Evolutionary conservation across 2,113 vertebrate species (phyloP).

Genomic region (Mastomys coucha): DNA sequence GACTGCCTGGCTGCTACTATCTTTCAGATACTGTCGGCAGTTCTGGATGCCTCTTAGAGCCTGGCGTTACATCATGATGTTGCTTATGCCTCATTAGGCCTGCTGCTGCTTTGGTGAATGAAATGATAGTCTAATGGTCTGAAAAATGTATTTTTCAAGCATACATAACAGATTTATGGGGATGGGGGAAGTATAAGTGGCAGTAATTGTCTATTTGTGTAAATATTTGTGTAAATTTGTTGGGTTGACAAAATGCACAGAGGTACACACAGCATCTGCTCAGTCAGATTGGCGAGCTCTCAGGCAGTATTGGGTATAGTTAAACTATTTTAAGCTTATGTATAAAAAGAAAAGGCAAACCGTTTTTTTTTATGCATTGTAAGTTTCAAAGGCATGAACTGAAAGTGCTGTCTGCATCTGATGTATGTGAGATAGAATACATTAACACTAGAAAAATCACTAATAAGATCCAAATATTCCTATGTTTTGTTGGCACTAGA

Average conservation of each 20-base stretch:
- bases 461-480: not conserved
- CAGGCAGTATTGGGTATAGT: not conserved
- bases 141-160: slow-evolving; percentile 38
- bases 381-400: not conserved
- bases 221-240: slow-evolving; percentile 61
- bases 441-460: slow-evolving; percentile 39
- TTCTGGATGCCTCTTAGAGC: slow-evolving; percentile 32
- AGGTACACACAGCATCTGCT: slow-evolving; percentile 18
- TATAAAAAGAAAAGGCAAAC: not conserved
- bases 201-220: slow-evolving; percentile 20
- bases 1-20: slow-evolving; percentile 41
- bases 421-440: not conserved
- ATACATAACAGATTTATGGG: not conserved
- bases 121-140: slow-evolving; percentile 23
- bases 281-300: not conserved
- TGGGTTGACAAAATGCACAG: not conserved
- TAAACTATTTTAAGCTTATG: slow-evolving; percentile 30
- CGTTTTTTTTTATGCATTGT: not conserved
- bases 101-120: slow-evolving; percentile 48
- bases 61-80: slow-evolving; percentile 21
- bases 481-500: slow-evolving; percentile 10
- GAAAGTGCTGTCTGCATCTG: not conserved
- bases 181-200: slow-evolving; percentile 1
- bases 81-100: slow-evolving; percentile 32
- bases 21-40: slow-evolving; percentile 27